These are phyloP conservation scores for Pharmacophagus antenor DNA, from an alignment of 2,888 invertebrate genomes.

Conservation along the genomic window DNA sequence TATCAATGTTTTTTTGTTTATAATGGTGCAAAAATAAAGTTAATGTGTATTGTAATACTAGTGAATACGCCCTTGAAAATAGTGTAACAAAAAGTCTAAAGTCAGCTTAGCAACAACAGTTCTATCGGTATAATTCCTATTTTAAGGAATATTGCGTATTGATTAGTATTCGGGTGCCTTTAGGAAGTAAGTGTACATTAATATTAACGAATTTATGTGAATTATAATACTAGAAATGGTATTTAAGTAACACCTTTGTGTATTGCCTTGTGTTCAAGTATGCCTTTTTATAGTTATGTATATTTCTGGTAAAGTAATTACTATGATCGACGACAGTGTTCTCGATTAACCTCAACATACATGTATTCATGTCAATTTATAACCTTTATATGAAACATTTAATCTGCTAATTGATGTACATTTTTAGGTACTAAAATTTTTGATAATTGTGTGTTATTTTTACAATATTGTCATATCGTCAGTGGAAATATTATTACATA, in stretches of 20 bases:
- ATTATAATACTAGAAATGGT: slow-evolving; percentile 14
- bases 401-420: neutral
- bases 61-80: slow-evolving; percentile 74
- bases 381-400: neutral
- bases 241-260: slow-evolving; percentile 33
- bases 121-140: slow-evolving; percentile 56
- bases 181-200: slow-evolving; percentile 56
- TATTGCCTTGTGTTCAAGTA: slow-evolving; percentile 32
- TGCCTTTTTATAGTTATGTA: slow-evolving; percentile 32
- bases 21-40: slow-evolving; percentile 37
- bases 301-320: slow-evolving; percentile 31
- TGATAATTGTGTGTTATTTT: too few species aligned
- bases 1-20: slow-evolving; percentile 36
- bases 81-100: slow-evolving; percentile 67
- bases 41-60: slow-evolving; percentile 43
- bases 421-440: too few species aligned
- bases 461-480: too few species aligned
- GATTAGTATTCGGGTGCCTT: slow-evolving; percentile 54
- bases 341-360: neutral
- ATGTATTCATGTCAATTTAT: neutral
- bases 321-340: slow-evolving; percentile 6
- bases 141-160: slow-evolving; percentile 50
- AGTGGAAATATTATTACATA: too few species aligned
- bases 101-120: slow-evolving; percentile 78
- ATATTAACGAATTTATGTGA: slow-evolving; percentile 12